Evolutionary conservation across 2,797 vertebrate species (phyloP).

Genomic region (Siniperca obscura): DNA sequence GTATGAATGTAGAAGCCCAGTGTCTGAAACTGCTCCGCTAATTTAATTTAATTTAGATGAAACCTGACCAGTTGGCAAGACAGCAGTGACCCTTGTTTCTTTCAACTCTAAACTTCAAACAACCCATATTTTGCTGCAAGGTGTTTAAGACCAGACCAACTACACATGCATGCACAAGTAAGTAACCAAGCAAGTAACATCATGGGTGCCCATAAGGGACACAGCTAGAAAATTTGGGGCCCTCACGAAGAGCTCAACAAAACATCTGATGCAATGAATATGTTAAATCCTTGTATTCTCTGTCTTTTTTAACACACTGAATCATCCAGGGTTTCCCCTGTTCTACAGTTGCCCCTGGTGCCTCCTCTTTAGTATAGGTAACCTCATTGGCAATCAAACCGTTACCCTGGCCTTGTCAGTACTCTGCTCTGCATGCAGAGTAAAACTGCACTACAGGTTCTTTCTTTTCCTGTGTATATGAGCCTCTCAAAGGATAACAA

Average conservation of each 20-base stretch:
- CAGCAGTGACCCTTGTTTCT: not conserved
- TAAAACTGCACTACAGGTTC: not conserved
- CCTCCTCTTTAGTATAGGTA: not conserved
- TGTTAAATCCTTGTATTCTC: not conserved
- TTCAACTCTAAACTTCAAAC: constrained; percentile 21
- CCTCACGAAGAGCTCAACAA: not conserved
- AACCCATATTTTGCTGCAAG: not conserved
- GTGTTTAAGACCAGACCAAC: constrained; percentile 1
- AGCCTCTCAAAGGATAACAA: constrained; percentile 33
- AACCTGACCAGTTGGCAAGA: constrained; percentile 12
- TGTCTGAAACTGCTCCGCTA: constrained; percentile 2
- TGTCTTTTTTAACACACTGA: not conserved
- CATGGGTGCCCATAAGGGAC: not conserved
- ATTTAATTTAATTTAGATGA: constrained; percentile 10
- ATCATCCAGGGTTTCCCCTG: not conserved
- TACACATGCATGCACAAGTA: not conserved
- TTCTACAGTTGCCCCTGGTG: not conserved
- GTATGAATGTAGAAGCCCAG: not conserved
- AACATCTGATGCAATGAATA: not conserved
- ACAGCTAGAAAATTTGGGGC: not conserved
- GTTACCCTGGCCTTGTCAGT: not conserved
- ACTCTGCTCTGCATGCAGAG: constrained; percentile 2
- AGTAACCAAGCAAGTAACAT: not conserved
- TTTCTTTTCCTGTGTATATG: not conserved
- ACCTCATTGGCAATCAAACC: constrained; percentile 1